Evolutionary conservation across 2,113 vertebrate species (phyloP).

Genomic region (Heterocephalus glaber): DNA sequence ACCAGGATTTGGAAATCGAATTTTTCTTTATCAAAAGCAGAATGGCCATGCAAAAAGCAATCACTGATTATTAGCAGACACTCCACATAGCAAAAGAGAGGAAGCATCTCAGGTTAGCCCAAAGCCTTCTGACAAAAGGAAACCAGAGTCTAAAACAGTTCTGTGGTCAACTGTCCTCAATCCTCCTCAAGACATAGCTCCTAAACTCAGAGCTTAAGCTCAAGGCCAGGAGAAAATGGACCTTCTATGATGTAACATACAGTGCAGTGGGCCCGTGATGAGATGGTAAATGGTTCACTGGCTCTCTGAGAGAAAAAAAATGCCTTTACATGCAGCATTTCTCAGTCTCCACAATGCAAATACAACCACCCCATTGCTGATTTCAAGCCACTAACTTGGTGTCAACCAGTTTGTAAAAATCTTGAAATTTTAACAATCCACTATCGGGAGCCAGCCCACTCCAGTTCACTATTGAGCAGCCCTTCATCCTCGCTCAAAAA

Average conservation of each 20-base stretch:
- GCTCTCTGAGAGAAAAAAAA: not conserved
- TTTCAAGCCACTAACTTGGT: not conserved
- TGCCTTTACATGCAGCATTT: not conserved
- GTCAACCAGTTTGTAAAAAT: not conserved
- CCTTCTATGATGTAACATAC: not conserved
- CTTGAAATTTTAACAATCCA: not conserved
- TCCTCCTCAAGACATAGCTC: not conserved
- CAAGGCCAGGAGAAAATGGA: not conserved
- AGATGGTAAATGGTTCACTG: not conserved
- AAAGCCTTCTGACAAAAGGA: not conserved
- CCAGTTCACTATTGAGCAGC: not conserved
- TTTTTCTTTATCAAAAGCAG: slow-evolving; percentile 37
- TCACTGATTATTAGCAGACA: not conserved
- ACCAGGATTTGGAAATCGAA: not conserved
- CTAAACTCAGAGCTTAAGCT: not conserved
- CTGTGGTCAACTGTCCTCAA: not conserved
- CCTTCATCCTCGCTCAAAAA: not conserved
- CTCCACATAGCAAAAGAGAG: not conserved
- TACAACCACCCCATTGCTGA: not conserved
- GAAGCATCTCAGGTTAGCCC: not conserved
- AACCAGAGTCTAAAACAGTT: not conserved
- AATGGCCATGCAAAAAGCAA: not conserved
- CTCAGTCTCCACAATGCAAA: not conserved
- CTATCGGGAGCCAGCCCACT: not conserved
- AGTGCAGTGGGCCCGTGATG: too few species aligned